Conservation (phyloP, 2,797 vertebrate species). For the Intellagama lesueurii region DNA sequence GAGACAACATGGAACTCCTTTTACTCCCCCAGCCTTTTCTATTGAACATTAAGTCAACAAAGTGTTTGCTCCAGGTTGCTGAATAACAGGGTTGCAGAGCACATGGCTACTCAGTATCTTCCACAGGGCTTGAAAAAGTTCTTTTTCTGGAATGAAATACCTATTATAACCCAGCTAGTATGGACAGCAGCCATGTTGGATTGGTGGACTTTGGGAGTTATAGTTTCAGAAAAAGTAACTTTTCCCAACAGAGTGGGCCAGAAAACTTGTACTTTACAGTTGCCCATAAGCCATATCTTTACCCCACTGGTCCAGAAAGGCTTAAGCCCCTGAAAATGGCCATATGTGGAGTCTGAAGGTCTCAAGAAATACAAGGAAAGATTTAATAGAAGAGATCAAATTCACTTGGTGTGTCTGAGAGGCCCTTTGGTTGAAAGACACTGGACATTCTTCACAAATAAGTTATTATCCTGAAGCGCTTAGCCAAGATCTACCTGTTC, state of each 20-base stretch:
- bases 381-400: neutral
- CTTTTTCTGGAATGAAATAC: too few relatives aligned
- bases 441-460: neutral
- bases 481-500: neutral
- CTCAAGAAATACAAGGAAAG: neutral
- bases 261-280: neutral
- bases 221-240: too few relatives aligned
- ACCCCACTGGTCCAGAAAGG: neutral
- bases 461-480: neutral
- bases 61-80: neutral
- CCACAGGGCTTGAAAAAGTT: neutral
- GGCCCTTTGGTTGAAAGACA: neutral
- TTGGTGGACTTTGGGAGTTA: too few relatives aligned
- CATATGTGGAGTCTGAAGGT: neutral
- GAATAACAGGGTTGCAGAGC: neutral
- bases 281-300: neutral
- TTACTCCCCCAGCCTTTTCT: constrained; percentile 26
- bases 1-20: neutral
- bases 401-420: neutral
- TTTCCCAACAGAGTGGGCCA: neutral
- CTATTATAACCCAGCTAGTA: too few relatives aligned
- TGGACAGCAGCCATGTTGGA: too few relatives aligned
- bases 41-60: neutral
- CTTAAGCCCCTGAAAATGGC: neutral
- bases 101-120: neutral